Conservation (phyloP, 2,888 invertebrate species). For the Microctonus brassicae region DNA sequence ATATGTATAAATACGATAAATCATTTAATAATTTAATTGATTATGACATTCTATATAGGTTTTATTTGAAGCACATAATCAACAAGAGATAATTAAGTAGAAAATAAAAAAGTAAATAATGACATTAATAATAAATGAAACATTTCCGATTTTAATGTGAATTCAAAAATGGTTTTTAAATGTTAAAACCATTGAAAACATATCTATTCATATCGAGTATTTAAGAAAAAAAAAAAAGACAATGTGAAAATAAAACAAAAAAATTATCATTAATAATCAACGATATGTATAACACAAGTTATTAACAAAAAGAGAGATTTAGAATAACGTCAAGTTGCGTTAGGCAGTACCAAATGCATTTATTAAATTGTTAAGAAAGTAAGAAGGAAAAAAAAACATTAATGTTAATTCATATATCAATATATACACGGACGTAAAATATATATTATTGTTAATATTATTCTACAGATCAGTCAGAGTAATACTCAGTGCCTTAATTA, state of each 20-base stretch:
- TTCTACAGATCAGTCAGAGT: constrained; percentile 20
- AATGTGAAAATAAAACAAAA: no score
- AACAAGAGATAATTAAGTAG: not conserved
- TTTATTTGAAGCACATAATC: constrained; percentile 17
- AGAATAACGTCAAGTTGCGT: constrained; percentile 24
- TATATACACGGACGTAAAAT: constrained; percentile 48
- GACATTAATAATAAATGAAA: not conserved
- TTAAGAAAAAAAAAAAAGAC: not conserved
- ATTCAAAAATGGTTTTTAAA: constrained; percentile 8
- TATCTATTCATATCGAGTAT: constrained; percentile 7
- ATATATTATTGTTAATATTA: constrained; percentile 34
- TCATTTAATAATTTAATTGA: not conserved
- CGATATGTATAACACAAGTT: constrained; percentile 17
- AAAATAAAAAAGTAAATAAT: not conserved
- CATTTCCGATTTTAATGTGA: not conserved
- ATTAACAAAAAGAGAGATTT: constrained; percentile 14
- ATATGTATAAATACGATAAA: not conserved
- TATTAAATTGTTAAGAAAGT: constrained; percentile 39
- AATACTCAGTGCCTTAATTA: constrained; percentile 28
- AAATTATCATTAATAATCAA: constrained; percentile 18
- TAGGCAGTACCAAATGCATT: constrained; percentile 47
- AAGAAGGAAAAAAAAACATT: constrained; percentile 21
- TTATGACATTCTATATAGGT: constrained; percentile 9
- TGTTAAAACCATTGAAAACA: not conserved
- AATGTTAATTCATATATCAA: constrained; percentile 20